Evolutionary conservation across 2,888 invertebrate species (phyloP), one percentile per base, ranked within the genome.

Genomic region (Resseliella maxima): DNA sequence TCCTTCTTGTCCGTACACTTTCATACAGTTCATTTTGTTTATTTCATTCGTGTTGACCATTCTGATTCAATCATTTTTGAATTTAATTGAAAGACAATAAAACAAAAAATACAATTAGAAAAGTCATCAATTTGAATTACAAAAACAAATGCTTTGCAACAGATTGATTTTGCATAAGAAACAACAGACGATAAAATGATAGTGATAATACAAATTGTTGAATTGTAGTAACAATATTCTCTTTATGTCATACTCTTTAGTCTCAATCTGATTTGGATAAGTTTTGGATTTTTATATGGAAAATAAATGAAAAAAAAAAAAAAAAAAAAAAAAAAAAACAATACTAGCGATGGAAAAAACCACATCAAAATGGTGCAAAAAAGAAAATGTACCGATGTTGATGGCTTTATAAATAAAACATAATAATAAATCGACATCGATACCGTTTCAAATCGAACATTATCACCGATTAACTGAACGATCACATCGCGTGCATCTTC

Each of bases 41-140:
- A 10, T 59, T 59, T 59, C 15, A 72, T 72, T 72, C 72, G 72
- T 83, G 83, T 83, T 24, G 41, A 83, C n/a, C 36, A 36, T 81
- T 81, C 21, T 1, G 35, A 1, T 64, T 27, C 64, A 24, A 31
- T 12, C 83, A 83, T 38, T 83, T n/a, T 83, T 2, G 21, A 83
- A 83, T 83, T 83, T 38, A 83, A 83, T 38, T 83, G 36, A 10
- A 81, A 12, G 24, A 54, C 54, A 54, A 64, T 27, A 64, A 64
- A 18, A 72, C n/a, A n/a, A n/a, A n/a, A n/a, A n/a, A n/a, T n/a
- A n/a, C n/a, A n/a, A n/a, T n/a, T n/a, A n/a, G n/a, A 83, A 83
- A 83, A 21, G 83, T 38, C 38, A 38, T 83, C n/a, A 83, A 83
- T 83, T 83, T 83, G 83, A 36, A 83, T 38, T 83, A 21, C 83